phyloP scores from a whole-genome alignment of 2,888 invertebrate genomes.

The Cantharis rufa region DNA sequence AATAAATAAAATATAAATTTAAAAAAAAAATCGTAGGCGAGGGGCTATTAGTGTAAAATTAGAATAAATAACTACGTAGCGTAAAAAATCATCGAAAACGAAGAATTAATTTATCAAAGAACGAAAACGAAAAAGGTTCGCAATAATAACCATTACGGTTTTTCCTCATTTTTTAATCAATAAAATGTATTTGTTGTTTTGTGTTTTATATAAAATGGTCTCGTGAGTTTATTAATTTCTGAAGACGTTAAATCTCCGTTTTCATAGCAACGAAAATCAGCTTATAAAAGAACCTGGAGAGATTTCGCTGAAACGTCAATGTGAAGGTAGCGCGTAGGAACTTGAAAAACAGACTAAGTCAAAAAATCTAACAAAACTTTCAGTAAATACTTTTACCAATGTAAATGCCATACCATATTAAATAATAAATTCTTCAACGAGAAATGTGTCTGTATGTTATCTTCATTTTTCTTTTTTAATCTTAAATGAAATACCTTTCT shows the following conservation, averaged over 20 bases:
- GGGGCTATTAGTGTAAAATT: background rate
- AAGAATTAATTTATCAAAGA: background rate
- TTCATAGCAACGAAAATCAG: slow-evolving; percentile 16
- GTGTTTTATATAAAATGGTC: background rate
- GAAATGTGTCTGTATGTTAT: background rate
- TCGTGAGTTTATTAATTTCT: background rate
- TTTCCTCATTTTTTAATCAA: background rate
- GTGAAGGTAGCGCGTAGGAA: background rate
- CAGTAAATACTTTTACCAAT: background rate
- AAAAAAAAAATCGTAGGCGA: background rate
- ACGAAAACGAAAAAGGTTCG: background rate
- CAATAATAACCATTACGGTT: background rate
- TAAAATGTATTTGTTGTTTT: background rate
- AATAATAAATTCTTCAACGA: background rate
- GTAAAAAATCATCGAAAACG: background rate
- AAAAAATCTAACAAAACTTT: background rate
- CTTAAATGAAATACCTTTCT: background rate
- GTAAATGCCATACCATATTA: background rate
- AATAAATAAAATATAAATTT: background rate
- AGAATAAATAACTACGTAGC: background rate
- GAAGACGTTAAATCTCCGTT: background rate
- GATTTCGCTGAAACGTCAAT: background rate
- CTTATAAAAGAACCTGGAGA: slow-evolving; percentile 1
- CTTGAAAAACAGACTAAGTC: background rate
- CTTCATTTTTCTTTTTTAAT: background rate